These are phyloP conservation scores for Bombylius major DNA, from an alignment of 2,888 invertebrate genomes.

Conservation along the genomic window DNA sequence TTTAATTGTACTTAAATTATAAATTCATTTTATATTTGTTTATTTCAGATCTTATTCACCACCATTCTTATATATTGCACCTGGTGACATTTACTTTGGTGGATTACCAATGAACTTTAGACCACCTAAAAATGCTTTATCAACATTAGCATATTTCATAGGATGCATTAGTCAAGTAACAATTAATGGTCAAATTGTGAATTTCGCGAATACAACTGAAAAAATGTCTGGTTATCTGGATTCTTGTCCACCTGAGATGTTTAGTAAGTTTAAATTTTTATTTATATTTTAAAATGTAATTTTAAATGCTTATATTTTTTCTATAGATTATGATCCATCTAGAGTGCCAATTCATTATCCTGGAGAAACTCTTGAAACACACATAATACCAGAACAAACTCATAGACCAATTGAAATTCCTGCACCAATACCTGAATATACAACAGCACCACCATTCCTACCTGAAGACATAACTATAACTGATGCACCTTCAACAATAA, in stretches of 20 bases:
- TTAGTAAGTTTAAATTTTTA: conserved; percentile 18
- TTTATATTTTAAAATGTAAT: background rate
- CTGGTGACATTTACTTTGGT: conserved; percentile 74
- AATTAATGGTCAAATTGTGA: conserved; percentile 66
- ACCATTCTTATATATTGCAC: conserved; percentile 47
- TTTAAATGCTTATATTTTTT: background rate
- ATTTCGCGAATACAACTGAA: conserved; percentile 59
- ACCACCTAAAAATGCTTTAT: conserved; percentile 41
- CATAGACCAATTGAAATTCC: conserved; percentile 13
- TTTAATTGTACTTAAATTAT: too few relatives aligned
- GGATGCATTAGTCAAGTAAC: conserved; percentile 93
- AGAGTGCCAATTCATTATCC: conserved; percentile 26
- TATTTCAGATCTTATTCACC: conserved; percentile 41
- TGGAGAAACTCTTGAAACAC: conserved; percentile 17
- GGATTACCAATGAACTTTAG: conserved; percentile 55
- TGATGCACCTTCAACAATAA: background rate
- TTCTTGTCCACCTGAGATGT: conserved; percentile 40
- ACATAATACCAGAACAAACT: background rate
- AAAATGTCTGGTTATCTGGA: conserved; percentile 46
- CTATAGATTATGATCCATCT: conserved; percentile 27
- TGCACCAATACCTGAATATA: conserved; percentile 1
- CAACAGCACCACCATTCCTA: background rate
- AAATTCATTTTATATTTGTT: background rate
- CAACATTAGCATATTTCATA: conserved; percentile 52
- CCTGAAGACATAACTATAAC: background rate